A percentile compares a stretch with the other conserved stretches of the same genome.
Evolutionary conservation across 2,113 vertebrate genomes (phyloP).

Genomic region (Sebastes schlegelii): DNA sequence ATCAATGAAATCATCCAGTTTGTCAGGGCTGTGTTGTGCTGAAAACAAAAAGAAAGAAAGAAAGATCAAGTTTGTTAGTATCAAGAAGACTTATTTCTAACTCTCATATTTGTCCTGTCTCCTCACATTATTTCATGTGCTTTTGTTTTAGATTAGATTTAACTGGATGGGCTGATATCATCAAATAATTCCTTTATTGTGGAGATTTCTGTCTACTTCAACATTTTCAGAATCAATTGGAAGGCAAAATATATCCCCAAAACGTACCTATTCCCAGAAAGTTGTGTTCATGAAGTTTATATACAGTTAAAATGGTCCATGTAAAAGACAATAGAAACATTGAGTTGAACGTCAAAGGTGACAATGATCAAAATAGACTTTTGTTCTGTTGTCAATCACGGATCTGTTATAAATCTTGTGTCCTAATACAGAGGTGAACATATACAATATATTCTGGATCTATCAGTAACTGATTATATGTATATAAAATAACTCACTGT

Average conservation of each 20-base stretch:
- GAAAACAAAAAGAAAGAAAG: constrained; percentile 17
- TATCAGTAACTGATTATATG: neutral
- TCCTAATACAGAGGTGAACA: neutral
- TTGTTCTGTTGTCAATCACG: no score
- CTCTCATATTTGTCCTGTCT: neutral
- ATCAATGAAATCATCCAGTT: constrained; percentile 90
- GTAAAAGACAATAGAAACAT: neutral
- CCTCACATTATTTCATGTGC: neutral
- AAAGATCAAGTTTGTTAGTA: neutral
- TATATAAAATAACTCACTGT: constrained; percentile 78
- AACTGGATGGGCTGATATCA: neutral
- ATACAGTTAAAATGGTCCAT: neutral
- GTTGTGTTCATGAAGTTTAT: neutral
- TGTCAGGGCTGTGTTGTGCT: constrained; percentile 85
- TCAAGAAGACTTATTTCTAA: neutral
- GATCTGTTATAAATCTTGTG: neutral
- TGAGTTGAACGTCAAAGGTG: neutral
- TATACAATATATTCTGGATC: neutral
- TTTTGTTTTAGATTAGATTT: neutral
- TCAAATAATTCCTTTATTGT: neutral
- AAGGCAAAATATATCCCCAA: no score
- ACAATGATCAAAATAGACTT: neutral
- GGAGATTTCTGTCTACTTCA: neutral
- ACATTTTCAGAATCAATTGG: neutral
- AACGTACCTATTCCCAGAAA: neutral